Conservation (phyloP, 2,888 invertebrate species). For the Mechanitis mazaeus region DNA sequence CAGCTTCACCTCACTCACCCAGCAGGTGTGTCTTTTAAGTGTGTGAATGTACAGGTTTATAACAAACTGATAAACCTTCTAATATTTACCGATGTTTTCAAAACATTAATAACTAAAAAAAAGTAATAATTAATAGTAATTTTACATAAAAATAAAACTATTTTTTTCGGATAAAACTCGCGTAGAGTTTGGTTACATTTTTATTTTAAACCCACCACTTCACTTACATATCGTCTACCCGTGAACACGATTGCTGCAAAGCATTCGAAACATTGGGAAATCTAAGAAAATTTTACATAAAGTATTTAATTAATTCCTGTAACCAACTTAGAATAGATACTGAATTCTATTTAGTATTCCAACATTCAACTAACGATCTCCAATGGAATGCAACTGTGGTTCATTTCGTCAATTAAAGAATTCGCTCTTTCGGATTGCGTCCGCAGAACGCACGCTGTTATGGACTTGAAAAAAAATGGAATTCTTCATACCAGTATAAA, state of each 20-base stretch:
- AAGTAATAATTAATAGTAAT: neutral
- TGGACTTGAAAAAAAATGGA: slow-evolving; percentile 58
- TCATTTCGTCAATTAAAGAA: slow-evolving; percentile 72
- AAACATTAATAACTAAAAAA: neutral
- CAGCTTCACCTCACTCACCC: slow-evolving; percentile 53
- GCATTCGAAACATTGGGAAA: too few species aligned
- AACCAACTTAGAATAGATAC: too few species aligned
- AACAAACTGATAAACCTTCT: slow-evolving; percentile 35
- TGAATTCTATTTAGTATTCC: slow-evolving; percentile 52
- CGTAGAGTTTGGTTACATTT: too few species aligned
- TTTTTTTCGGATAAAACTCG: too few species aligned
- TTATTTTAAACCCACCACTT: too few species aligned
- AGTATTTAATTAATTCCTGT: too few species aligned
- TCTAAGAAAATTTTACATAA: too few species aligned
- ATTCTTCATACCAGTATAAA: slow-evolving; percentile 73
- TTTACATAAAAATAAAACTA: too few species aligned
- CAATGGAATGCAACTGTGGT: slow-evolving; percentile 55
- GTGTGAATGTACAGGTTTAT: slow-evolving; percentile 67
- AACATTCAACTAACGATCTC: slow-evolving; percentile 62
- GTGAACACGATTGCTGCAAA: too few species aligned
- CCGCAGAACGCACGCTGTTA: slow-evolving; percentile 59
- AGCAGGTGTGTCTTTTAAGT: slow-evolving; percentile 36
- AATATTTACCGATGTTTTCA: slow-evolving; percentile 6
- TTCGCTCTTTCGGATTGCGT: slow-evolving; percentile 57
- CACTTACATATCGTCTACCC: too few species aligned